These are phyloP conservation scores for Eremobia ochroleuca DNA, from an alignment of 2,888 invertebrate genomes.

Conservation along the genomic window DNA sequence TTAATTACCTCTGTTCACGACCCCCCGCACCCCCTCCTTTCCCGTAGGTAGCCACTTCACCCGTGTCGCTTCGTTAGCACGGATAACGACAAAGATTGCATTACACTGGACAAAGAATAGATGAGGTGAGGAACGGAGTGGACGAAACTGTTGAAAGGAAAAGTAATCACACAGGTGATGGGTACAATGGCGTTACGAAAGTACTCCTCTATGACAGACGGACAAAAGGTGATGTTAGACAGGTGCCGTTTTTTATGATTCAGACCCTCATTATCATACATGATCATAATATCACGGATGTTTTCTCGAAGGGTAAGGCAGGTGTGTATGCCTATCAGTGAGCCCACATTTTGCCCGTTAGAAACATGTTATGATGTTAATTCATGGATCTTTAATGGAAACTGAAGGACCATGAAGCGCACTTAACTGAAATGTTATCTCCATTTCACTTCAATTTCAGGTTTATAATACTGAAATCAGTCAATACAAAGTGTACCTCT, in stretches of 20 bases:
- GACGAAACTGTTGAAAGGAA: not conserved
- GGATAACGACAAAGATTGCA: slow-evolving; percentile 82
- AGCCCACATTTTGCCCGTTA: not conserved
- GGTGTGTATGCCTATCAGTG: not conserved
- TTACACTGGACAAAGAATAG: slow-evolving; percentile 73
- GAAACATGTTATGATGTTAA: not conserved
- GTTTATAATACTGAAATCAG: not conserved
- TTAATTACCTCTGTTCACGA: slow-evolving; percentile 80
- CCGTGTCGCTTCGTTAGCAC: slow-evolving; percentile 78
- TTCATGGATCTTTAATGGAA: not conserved
- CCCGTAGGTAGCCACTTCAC: slow-evolving; percentile 57
- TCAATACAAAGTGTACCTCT: not conserved
- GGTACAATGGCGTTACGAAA: not conserved
- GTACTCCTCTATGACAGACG: not conserved
- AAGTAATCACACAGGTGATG: not conserved
- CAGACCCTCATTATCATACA: not conserved
- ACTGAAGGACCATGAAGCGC: not conserved
- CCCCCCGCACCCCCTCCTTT: slow-evolving; percentile 33
- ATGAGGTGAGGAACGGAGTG: slow-evolving; percentile 35
- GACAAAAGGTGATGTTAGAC: not conserved
- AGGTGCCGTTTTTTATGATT: not conserved
- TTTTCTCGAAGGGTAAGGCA: not conserved
- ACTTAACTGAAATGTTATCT: not conserved
- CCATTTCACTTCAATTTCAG: not conserved
- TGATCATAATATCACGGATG: not conserved